phyloP scores from a whole-genome alignment of 2,113 vertebrate genomes.

The Fulmarus glacialis region DNA sequence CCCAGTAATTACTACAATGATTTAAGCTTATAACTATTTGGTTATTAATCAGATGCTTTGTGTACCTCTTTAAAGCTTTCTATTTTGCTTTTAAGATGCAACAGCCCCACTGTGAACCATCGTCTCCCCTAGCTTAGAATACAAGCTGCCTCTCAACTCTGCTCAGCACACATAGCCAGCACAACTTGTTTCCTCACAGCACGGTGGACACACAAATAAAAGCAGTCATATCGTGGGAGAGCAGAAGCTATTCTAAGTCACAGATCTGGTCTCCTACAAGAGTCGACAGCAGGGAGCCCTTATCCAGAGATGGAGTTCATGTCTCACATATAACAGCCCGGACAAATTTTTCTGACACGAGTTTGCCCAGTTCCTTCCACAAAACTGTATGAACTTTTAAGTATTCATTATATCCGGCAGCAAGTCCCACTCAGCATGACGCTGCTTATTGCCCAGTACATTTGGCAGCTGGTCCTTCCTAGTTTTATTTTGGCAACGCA shows the following conservation, averaged over 20 bases:
- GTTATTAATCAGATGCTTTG: neutral
- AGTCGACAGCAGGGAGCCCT: neutral
- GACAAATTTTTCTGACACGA: neutral
- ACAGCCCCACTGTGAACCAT: neutral
- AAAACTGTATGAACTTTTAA: neutral
- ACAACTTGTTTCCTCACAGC: neutral
- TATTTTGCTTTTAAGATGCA: neutral
- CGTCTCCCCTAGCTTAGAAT: neutral
- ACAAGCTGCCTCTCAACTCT: neutral
- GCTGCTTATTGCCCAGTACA: neutral
- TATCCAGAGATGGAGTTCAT: neutral
- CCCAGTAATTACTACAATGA: neutral
- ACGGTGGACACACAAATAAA: neutral
- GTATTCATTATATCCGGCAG: neutral
- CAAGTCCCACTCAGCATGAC: neutral
- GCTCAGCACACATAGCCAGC: neutral
- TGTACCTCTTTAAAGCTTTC: neutral
- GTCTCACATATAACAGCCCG: accelerated
- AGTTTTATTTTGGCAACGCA: neutral
- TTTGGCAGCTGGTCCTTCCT: neutral
- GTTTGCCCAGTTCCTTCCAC: neutral
- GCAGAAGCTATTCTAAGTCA: neutral
- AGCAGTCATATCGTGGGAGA: neutral
- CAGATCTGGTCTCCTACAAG: neutral
- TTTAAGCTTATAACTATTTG: neutral